Evolutionary conservation across 2,113 vertebrate species (phyloP).

Genomic region (Bos taurus): DNA sequence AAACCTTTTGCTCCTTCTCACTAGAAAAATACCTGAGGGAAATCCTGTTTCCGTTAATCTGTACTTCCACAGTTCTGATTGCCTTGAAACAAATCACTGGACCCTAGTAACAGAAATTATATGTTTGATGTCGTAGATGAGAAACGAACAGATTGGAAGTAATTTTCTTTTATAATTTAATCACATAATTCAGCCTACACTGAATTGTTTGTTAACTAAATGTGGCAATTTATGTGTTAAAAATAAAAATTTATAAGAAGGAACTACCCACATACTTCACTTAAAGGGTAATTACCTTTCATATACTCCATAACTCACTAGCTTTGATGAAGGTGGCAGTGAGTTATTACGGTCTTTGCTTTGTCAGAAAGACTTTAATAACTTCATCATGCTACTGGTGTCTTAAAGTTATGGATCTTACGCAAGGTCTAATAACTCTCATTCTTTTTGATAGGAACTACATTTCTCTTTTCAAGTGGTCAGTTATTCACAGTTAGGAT

Average conservation of each 20-base stretch:
- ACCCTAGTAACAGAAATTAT: not conserved
- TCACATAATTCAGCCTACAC: slow-evolving; percentile 25
- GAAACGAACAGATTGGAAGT: slow-evolving; percentile 29
- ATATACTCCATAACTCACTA: not conserved
- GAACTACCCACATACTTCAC: slow-evolving; percentile 42
- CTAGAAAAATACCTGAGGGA: not conserved
- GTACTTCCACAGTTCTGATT: not conserved
- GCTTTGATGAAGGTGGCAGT: slow-evolving; percentile 45
- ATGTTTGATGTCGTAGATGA: not conserved
- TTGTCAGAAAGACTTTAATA: slow-evolving; percentile 32
- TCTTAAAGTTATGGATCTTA: slow-evolving; percentile 44
- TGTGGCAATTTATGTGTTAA: slow-evolving; percentile 51
- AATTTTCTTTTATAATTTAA: slow-evolving; percentile 34
- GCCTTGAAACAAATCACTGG: not conserved
- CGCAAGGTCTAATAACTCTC: slow-evolving; percentile 24
- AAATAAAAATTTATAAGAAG: slow-evolving; percentile 39
- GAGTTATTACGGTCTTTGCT: slow-evolving; percentile 54
- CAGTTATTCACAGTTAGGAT: not conserved
- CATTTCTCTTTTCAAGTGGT: slow-evolving; percentile 23
- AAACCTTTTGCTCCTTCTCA: not conserved
- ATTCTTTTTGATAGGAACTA: slow-evolving; percentile 15
- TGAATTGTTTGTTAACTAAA: slow-evolving; percentile 63
- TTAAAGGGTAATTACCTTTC: slow-evolving; percentile 54
- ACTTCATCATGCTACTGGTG: slow-evolving; percentile 8
- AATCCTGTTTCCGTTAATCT: not conserved